Evolutionary conservation across 2,888 invertebrate species (phyloP), one percentile per base, ranked within the genome.

Genomic region (Leucoma salicis): DNA sequence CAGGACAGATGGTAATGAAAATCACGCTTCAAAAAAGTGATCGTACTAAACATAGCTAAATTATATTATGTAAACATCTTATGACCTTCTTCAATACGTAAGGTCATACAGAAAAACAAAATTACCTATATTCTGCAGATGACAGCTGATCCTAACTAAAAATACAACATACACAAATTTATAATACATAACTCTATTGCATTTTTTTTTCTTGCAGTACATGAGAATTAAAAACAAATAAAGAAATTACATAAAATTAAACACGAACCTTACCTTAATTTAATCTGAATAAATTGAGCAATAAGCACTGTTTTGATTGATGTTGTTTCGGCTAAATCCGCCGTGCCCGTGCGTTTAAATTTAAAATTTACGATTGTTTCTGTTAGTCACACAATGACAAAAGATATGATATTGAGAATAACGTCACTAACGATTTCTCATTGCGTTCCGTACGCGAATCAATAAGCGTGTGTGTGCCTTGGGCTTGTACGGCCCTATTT

Each of bases 51-150:
- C 61, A 62, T 56, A 47, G 49, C 53, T 25, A 69, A 77, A 80
- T 81, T 80, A 29, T 29, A 8, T 29, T 29, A 82, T 78, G 76
- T 79, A 81, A 80, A 85, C 78, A 75, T 53, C 56, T 59, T 66
- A 60, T 82, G 86, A 87, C 86, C 86, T 87, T 87, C 70, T 73
- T 63, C 14, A 43, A 44, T 25, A 38, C 15, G 72, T 78, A 85
- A 87, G 86, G 86, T 86, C 84, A 80, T 40, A 25, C 8, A n/a
- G n/a, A 27, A 27, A 27, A 27, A 27, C n/a, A 5, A 18, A 18
- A 3, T 18, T 18, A 18, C 18, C 18, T 18, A 18, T 7, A 7
- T 18, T 7, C 18, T 4, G 18, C n/a, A n/a, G n/a, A n/a, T n/a
- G n/a, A n/a, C n/a, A n/a, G n/a, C n/a, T n/a, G n/a, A n/a, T n/a